Evolutionary conservation across 2,113 vertebrate genomes (phyloP), one percentile per base, ranked within the genome.

Genomic region (Atherinomorus stipes): DNA sequence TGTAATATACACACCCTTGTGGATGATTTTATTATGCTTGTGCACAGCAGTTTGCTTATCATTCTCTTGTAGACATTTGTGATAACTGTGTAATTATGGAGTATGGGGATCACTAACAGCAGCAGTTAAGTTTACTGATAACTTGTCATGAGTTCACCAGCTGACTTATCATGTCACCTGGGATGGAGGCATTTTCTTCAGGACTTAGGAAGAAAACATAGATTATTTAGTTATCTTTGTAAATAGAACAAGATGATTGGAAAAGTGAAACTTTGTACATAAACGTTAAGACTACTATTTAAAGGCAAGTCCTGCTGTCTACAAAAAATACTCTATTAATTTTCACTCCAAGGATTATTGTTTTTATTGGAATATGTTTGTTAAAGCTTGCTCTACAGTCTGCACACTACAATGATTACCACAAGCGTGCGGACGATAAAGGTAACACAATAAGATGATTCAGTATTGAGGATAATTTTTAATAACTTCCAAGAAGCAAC

Each of bases 161-260:
- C 87, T 87, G 87, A 85, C 75, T 89, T 85, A 81, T 90, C 75
- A 76, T 78, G 74, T 66, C 82, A 91, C 88, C 84, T 90, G 78
- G 49, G 82, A 71, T 28, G 74, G 81, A 76, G 67, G 60, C 69
- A 8, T 45, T 44, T 37, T 52, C 42, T 65, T 52, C 26, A 37
- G 57, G 53, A 25, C 9, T 28, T 2, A 60, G 64, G 64, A 57
- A 64, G 73, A 52, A 69, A 21, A 34, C 7, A n/a, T 21, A 49
- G 21, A 57, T 40, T 37, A 16, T 67, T 26, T 31, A 22, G 52
- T 56, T 28, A 22, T 19, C 28, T 31, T 31, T 31, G 7, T 31
- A 31, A 31, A 31, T 31, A 31, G 28, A 31, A 31, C 7, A 31
- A 4, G 28, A 31, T 31, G 4, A 19, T 18, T 18, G 13, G 16